Evolutionary conservation across 2,113 vertebrate species (phyloP).

Genomic region (Chlamydotis undulata): DNA sequence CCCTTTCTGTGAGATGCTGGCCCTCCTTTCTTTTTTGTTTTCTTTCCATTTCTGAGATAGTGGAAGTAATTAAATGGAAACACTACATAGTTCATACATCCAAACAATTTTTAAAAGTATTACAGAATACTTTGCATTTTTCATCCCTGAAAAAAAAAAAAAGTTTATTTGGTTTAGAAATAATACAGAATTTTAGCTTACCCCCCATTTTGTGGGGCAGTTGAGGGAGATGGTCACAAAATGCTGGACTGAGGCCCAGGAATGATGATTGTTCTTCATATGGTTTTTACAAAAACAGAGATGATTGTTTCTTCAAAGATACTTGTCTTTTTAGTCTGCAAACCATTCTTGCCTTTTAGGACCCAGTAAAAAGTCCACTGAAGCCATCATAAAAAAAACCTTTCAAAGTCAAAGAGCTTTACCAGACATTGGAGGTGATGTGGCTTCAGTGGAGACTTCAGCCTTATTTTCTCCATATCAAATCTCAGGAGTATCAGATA

Average conservation of each 20-base stretch:
- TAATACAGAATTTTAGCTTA: not conserved
- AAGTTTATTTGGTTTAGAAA: not conserved
- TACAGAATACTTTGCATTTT: not conserved
- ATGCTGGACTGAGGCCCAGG: not conserved
- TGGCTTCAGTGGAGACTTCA: not conserved
- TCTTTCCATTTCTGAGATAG: not conserved
- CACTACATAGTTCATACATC: not conserved
- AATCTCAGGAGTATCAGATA: constrained; percentile 4
- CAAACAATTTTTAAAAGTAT: not conserved
- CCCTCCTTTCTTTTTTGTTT: not conserved
- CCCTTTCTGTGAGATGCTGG: not conserved
- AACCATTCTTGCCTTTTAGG: constrained; percentile 32
- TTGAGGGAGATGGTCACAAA: not conserved
- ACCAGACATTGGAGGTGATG: not conserved
- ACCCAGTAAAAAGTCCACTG: not conserved
- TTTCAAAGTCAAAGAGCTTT: not conserved
- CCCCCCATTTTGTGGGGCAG: not conserved
- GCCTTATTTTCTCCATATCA: constrained; percentile 38
- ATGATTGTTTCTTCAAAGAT: not conserved
- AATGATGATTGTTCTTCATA: not conserved
- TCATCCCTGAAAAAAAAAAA: not conserved
- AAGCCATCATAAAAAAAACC: not conserved
- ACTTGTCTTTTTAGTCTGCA: not conserved
- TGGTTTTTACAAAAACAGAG: not conserved
- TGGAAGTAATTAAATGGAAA: not conserved